These are phyloP conservation scores for Caenorhabditis sulstoni DNA, from an alignment of 2,888 invertebrate species.

Conservation along the genomic window DNA sequence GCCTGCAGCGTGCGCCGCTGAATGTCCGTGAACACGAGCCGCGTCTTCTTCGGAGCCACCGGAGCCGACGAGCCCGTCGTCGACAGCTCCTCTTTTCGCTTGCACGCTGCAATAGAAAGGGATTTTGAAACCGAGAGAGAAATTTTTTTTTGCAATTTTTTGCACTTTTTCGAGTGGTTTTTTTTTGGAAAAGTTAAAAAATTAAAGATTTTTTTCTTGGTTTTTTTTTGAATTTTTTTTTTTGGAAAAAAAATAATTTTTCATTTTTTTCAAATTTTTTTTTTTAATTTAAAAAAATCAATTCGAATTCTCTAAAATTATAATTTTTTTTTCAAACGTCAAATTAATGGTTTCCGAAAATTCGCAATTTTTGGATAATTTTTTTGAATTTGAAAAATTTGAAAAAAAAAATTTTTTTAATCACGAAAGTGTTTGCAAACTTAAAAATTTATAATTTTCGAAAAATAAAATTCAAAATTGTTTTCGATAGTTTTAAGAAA, in stretches of 20 bases:
- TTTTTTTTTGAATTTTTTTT: neutral
- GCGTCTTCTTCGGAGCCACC: constrained; percentile 89
- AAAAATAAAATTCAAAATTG: neutral
- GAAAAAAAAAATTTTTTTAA: too few relatives aligned
- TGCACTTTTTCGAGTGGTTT: neutral
- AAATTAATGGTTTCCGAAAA: too few relatives aligned
- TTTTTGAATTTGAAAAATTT: too few relatives aligned
- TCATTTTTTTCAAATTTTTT: neutral
- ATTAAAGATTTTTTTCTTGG: too few relatives aligned
- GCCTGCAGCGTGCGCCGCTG: constrained; percentile 96
- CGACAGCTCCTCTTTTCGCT: constrained; percentile 77
- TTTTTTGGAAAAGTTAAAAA: too few relatives aligned
- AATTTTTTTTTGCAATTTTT: neutral
- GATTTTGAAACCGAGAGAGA: too few relatives aligned
- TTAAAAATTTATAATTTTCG: too few relatives aligned
- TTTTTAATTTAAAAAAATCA: neutral
- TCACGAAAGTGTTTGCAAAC: too few relatives aligned
- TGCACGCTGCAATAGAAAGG: constrained; percentile 74
- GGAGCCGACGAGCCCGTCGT: constrained; percentile 4
- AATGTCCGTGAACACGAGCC: constrained; percentile 99
- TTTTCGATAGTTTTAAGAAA: too few relatives aligned
- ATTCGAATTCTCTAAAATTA: too few relatives aligned
- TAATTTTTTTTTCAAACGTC: too few relatives aligned
- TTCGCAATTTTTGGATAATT: too few relatives aligned
- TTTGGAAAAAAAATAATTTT: neutral